phyloP scores from a whole-genome alignment of 2,888 invertebrate species.

The Colletes collaris region DNA sequence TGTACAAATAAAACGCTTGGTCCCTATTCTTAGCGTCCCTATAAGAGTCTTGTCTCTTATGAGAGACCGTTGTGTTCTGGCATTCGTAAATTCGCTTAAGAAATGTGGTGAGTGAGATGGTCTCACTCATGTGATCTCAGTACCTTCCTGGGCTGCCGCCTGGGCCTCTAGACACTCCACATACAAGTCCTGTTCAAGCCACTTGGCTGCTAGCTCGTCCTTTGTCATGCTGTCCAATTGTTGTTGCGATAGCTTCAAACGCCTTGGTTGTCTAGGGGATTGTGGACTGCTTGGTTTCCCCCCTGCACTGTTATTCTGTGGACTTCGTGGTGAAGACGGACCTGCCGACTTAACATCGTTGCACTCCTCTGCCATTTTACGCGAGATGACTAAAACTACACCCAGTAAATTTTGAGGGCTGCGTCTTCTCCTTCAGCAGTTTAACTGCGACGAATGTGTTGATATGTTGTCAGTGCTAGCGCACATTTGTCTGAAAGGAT shows the following conservation, averaged over 20 bases:
- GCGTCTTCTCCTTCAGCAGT: conserved; percentile 40
- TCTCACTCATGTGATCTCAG: conserved; percentile 82
- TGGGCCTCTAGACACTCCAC: conserved; percentile 90
- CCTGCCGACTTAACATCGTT: conserved; percentile 76
- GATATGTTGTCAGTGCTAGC: conserved; percentile 34
- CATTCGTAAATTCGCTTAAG: conserved; percentile 75
- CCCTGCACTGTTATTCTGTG: conserved; percentile 61
- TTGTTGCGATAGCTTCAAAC: conserved; percentile 87
- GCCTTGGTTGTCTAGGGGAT: conserved; percentile 83
- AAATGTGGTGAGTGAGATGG: conserved; percentile 76
- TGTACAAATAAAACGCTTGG: conserved; percentile 53
- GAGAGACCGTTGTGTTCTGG: conserved; percentile 70
- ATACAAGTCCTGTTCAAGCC: conserved; percentile 91
- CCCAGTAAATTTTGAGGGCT: conserved; percentile 19
- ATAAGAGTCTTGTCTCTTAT: conserved; percentile 72
- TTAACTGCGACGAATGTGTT: conserved; percentile 26
- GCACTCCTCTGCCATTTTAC: conserved; percentile 79
- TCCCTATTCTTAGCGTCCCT: conserved; percentile 75
- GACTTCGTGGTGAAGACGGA: conserved; percentile 78
- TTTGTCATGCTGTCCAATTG: conserved; percentile 87
- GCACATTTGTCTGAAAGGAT: conserved; percentile 56
- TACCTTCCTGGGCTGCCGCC: conserved; percentile 91
- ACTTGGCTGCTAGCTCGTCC: conserved; percentile 88
- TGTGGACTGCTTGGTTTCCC: conserved; percentile 84
- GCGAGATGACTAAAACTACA: conserved; percentile 22